Evolutionary conservation across 2,797 vertebrate genomes (phyloP), one percentile per base, ranked within the genome.

Genomic region (Sebastes oblongus): DNA sequence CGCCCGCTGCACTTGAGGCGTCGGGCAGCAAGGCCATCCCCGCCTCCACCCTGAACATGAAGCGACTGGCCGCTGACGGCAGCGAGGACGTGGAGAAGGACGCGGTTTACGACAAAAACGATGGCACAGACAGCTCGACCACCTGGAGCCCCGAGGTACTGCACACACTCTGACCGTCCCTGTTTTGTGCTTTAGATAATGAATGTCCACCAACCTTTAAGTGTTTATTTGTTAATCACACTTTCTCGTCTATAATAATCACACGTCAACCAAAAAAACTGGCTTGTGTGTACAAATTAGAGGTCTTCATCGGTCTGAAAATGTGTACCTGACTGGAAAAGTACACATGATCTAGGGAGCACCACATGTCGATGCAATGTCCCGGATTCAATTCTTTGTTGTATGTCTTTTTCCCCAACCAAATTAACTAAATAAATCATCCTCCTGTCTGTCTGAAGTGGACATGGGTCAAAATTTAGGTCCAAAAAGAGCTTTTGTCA

Each of bases 141-240:
- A 89, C 93, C 29, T 98, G 96, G 96, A 97, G 94, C 90, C 96
- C 97, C 27, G 97, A 98, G 97, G 98, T 97, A 96, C 77, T 71
- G 66, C 80, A 61, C 25, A 4, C 39, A 11, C 56, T 54, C 4
- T 3, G 1, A 6, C 24, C 3, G 0, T 32, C 20, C 6, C n/a
- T 50, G 20, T 42, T 66, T 52, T 18, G 42, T 61, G 39, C 6
- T 34, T 20, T 16, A 20, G n/a, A 62, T 18, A 11, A 32, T 16
- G 20, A 52, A n/a, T 8, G 36, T 39, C 36, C 36, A 13, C 36
- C 36, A 39, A 39, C 36, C 36, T 39, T 14, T 39, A 39, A 39
- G 36, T 39, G 36, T 39, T 39, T 36, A 39, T 39, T 39, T 14
- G 36, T 39, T 14, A 39, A 39, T 39, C 36, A 39, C 12, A 14